Percentiles rank a stretch among this genome's conserved stretches.
Evolutionary conservation across 2,888 invertebrate species (phyloP).

Genomic region (Chalcis sispes): DNA sequence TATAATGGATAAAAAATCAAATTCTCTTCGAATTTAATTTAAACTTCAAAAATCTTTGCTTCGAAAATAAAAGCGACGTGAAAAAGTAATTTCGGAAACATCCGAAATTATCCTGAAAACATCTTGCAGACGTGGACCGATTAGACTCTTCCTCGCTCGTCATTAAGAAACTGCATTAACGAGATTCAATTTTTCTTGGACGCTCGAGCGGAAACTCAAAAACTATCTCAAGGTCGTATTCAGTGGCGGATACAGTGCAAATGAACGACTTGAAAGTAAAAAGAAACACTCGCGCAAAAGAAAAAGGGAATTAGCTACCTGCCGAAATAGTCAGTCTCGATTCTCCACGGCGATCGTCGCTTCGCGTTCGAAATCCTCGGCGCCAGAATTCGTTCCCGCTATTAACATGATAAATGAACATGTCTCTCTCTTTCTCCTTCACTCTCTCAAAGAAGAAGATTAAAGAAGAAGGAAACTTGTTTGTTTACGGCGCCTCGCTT

Average conservation of each 20-base stretch:
- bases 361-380: conserved; percentile 24
- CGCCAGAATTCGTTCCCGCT: conserved; percentile 63
- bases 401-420: conserved; percentile 68
- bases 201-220: conserved; percentile 9
- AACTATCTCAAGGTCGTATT: conserved; percentile 17
- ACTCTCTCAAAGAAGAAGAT: background rate
- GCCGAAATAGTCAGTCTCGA: background rate
- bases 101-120: too few species aligned
- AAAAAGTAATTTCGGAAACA: too few species aligned
- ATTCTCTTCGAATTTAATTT: too few species aligned
- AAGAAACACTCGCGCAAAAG: conserved; percentile 8
- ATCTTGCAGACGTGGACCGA: too few species aligned
- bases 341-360: conserved; percentile 49
- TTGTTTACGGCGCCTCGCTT: conserved; percentile 62
- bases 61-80: too few species aligned
- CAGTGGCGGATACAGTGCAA: too few species aligned
- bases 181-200: conserved; percentile 36
- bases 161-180: too few species aligned
- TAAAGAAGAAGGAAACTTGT: conserved; percentile 59
- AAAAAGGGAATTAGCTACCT: conserved; percentile 19
- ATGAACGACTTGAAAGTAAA: too few species aligned
- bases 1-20: too few species aligned
- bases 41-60: too few species aligned
- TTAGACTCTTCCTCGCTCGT: too few species aligned
- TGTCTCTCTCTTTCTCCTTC: too few species aligned